Evolutionary conservation across 2,113 vertebrate species (phyloP).

Genomic region (Talpa occidentalis): DNA sequence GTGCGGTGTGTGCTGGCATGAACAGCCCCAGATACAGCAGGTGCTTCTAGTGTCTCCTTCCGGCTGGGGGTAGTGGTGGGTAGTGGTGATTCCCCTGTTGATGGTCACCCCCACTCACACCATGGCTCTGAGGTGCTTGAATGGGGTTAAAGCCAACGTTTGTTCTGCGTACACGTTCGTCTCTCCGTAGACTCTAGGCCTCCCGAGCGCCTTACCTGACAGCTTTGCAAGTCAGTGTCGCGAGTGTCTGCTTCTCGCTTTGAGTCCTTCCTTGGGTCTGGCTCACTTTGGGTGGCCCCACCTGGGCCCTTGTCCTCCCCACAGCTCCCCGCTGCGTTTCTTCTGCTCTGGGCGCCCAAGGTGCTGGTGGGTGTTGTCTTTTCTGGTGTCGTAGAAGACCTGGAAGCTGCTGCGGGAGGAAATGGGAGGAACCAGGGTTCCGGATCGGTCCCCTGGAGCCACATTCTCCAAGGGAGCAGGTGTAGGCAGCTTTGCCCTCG

Average conservation of each 20-base stretch:
- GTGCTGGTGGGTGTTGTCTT: too few species aligned
- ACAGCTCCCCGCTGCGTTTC: accelerated
- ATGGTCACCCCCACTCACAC: not conserved
- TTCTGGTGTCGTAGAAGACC: not conserved
- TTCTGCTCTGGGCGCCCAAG: not conserved
- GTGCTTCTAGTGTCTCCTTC: not conserved
- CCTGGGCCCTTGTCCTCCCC: not conserved
- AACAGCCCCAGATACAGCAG: too few species aligned
- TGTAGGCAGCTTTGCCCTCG: accelerated
- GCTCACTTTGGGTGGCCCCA: accelerated
- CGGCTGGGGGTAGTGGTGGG: not conserved
- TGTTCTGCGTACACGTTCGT: not conserved
- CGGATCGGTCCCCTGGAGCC: too few species aligned
- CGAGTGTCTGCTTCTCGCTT: not conserved
- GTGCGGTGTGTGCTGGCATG: not conserved
- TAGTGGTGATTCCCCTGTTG: accelerated
- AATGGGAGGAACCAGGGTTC: not conserved
- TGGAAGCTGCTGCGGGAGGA: not conserved
- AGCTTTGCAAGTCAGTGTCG: too few species aligned
- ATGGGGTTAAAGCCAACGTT: not conserved
- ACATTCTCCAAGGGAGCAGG: too few species aligned
- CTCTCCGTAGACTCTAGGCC: not conserved
- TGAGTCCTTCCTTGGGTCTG: accelerated
- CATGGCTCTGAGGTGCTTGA: not conserved
- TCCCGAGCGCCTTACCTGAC: not conserved